Percentiles rank a stretch among this genome's conserved stretches.
Conservation (phyloP, 1,140 invertebrate species). For the Calosoma granatense region DNA sequence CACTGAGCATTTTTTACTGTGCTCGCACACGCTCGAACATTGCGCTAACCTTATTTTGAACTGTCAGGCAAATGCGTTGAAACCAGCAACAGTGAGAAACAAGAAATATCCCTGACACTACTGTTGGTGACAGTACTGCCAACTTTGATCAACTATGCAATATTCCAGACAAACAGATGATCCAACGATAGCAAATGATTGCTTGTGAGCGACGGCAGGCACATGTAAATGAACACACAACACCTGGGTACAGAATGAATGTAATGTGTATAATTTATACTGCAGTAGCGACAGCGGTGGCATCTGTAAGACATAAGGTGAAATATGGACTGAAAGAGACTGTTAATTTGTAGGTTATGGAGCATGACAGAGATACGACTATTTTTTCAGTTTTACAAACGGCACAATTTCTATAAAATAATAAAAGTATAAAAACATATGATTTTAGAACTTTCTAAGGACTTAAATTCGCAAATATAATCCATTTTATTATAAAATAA, state of each 20-base stretch:
- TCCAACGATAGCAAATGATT: background rate
- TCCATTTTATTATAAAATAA: too few relatives aligned
- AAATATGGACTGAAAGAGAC: background rate
- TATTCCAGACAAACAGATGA: background rate
- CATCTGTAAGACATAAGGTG: background rate
- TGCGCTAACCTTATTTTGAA: background rate
- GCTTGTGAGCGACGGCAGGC: background rate
- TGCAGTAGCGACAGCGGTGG: too few relatives aligned
- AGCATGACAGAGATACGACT: background rate
- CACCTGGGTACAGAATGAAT: background rate
- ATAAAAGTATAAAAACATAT: too few relatives aligned
- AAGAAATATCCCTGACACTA: background rate
- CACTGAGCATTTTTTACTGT: too few relatives aligned
- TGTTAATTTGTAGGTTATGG: background rate
- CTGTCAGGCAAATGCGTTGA: constrained; percentile 17
- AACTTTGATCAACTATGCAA: background rate
- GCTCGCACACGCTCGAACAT: too few relatives aligned
- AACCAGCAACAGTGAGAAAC: background rate
- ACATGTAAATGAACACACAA: background rate
- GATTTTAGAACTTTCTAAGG: too few relatives aligned
- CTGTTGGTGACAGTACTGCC: background rate
- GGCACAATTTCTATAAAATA: too few relatives aligned
- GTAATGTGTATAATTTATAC: background rate
- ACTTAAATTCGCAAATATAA: too few relatives aligned
- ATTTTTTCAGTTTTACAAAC: too few relatives aligned